Evolutionary conservation across 2,797 vertebrate genomes (phyloP).

Genomic region (Pseudomugil gertrudae): DNA sequence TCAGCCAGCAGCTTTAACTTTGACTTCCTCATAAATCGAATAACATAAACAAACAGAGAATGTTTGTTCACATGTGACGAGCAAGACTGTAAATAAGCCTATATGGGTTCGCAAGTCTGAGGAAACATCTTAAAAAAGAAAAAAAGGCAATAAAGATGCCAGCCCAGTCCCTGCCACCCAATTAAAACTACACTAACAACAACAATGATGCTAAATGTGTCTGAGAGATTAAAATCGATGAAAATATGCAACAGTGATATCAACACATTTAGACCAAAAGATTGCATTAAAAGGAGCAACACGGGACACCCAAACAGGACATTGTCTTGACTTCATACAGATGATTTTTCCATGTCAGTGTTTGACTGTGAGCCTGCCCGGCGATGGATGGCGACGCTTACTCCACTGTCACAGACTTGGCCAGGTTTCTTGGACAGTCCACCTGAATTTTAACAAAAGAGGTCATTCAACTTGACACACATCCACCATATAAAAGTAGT

Average conservation of each 20-base stretch:
- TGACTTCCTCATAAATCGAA: slow-evolving; percentile 41
- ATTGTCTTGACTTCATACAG: slow-evolving; percentile 38
- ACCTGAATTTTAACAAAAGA: slow-evolving; percentile 82
- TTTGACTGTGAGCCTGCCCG: slow-evolving; percentile 28
- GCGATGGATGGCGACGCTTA: slow-evolving; percentile 68
- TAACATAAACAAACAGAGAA: slow-evolving; percentile 22
- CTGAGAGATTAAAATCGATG: slow-evolving; percentile 32
- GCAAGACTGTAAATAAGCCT: slow-evolving; percentile 7
- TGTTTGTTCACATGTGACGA: slow-evolving; percentile 3
- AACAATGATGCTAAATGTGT: slow-evolving; percentile 36
- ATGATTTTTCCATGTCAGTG: slow-evolving; percentile 17
- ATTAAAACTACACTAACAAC: slow-evolving; percentile 31
- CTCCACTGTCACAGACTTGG: slow-evolving; percentile 98
- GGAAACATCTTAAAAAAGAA: background rate
- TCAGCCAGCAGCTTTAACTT: slow-evolving; percentile 24
- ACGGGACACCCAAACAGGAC: slow-evolving; percentile 47
- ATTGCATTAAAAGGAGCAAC: slow-evolving; percentile 61
- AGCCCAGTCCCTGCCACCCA: slow-evolving; percentile 62
- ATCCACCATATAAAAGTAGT: background rate
- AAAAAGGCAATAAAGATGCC: background rate
- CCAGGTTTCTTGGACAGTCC: slow-evolving; percentile 98
- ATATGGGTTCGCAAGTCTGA: slow-evolving; percentile 12
- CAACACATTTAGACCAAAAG: slow-evolving; percentile 39
- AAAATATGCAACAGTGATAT: slow-evolving; percentile 50
- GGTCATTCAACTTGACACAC: slow-evolving; percentile 11